Evolutionary conservation across 2,113 vertebrate genomes (phyloP), one percentile per base, ranked within the genome.

Genomic region (Glareola pratincola): DNA sequence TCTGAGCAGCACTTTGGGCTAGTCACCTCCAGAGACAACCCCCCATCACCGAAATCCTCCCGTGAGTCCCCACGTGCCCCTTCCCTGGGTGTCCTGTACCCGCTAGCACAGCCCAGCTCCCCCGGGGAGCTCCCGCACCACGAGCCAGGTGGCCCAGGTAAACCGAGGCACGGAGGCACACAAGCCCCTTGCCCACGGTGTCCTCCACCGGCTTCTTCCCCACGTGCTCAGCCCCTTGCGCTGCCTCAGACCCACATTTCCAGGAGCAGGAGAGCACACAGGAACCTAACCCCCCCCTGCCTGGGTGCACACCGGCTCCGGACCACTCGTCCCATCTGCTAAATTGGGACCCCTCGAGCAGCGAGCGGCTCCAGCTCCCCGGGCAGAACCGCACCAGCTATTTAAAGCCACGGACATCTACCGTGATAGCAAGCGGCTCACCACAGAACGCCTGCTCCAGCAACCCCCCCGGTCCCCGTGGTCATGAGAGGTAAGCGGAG

Each of bases 201-300:
- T 41, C 50, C 45, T 59, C 66, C 62, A 21, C 36, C 32, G 2
- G 16, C 48, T 71, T 36, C 77, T 59, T 71, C 41, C 43, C 48
- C 19, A 29, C 1, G 0, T 1, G 3, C 64, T 64, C 23, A 2
- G 29, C 37, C 41, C 41, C 41, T 43, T 2, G 2, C 23, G 36
- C 4, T 2, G 1, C 14, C 62, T 47, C 17, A 36, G 75, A 17
- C 14, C 41, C 63, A 23, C 47, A 1, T 19, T 92, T 80, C 71
- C 45, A 59, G 24, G 34, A 48, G 53, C 60, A 37, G 27, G 30
- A 67, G 22, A 68, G 47, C 47, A 43, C 79, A 4, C 29, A 34
- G 66, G 30, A 29, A 23, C 54, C 2, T 1, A 20, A 9, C 13
- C 23, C 29, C 9, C 23, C 10, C 18, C 11, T 1, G 2, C 34